These are phyloP conservation scores for Apostichopus leukothele DNA, from an alignment of 53 echinoderm and acorn worm genomes.

Conservation along the genomic window DNA sequence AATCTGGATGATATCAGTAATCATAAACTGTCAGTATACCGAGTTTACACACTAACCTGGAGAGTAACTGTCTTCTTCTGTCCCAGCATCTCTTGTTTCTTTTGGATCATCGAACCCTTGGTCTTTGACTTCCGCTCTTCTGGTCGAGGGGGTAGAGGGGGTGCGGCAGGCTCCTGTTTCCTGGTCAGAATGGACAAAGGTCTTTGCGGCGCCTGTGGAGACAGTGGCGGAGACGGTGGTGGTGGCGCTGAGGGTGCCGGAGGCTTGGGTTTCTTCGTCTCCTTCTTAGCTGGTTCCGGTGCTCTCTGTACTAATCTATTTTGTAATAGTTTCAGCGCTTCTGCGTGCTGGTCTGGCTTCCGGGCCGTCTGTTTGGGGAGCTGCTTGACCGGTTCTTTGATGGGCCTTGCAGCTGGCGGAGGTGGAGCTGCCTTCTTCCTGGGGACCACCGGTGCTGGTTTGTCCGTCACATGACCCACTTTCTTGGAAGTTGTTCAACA, in stretches of 20 bases:
- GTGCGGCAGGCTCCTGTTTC: conserved; percentile 35
- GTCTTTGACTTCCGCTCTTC: conserved; percentile 33
- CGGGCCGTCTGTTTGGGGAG: background rate
- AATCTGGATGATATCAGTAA: too few species aligned
- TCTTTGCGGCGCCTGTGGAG: background rate
- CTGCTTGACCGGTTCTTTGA: background rate
- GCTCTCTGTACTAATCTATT: conserved; percentile 41
- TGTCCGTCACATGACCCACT: conserved; percentile 50
- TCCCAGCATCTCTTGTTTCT: background rate
- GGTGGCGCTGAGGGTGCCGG: background rate
- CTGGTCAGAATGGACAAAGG: background rate
- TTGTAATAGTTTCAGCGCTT: conserved; percentile 52
- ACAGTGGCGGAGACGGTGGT: background rate
- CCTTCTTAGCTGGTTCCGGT: conserved; percentile 42
- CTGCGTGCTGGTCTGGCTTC: conserved; percentile 57
- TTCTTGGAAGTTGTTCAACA: conserved; percentile 3
- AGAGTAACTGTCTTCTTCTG: background rate
- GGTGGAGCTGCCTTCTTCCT: conserved; percentile 19
- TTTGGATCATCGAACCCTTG: conserved; percentile 17
- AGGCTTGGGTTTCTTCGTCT: background rate
- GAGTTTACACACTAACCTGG: background rate
- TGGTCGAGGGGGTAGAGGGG: background rate
- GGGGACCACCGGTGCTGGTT: conserved; percentile 17
- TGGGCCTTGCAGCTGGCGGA: background rate
- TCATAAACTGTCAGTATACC: too few species aligned